Evolutionary conservation across 2,888 invertebrate genomes (phyloP).

Genomic region (Papilio gigon): DNA sequence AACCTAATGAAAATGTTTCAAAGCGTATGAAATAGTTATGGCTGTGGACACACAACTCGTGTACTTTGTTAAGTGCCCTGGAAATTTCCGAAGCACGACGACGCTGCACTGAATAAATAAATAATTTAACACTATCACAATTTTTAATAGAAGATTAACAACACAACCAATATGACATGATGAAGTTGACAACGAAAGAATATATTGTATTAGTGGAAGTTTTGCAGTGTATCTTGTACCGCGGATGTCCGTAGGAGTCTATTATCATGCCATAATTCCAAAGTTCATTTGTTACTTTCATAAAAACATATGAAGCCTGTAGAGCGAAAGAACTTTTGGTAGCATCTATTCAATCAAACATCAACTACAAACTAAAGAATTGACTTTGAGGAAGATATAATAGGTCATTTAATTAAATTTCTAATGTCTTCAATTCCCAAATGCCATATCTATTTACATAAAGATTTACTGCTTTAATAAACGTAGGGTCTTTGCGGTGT

Average conservation of each 20-base stretch:
- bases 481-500: not conserved
- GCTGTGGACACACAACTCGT: conserved; percentile 24
- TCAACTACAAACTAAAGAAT: not conserved
- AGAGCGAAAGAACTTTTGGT: too few relatives aligned
- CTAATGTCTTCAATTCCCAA: conserved; percentile 14
- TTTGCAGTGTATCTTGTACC: too few relatives aligned
- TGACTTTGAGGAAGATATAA: not conserved
- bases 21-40: conserved; percentile 23
- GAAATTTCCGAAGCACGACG: conserved; percentile 20
- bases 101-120: not conserved
- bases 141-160: conserved; percentile 1
- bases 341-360: not conserved
- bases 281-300: too few relatives aligned
- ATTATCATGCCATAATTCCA: too few relatives aligned
- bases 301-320: too few relatives aligned
- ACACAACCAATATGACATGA: too few relatives aligned
- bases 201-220: too few relatives aligned
- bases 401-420: conserved; percentile 16
- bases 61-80: conserved; percentile 21
- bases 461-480: conserved; percentile 15
- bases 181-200: too few relatives aligned
- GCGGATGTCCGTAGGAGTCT: too few relatives aligned
- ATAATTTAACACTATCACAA: not conserved
- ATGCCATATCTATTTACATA: conserved; percentile 9
- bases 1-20: conserved; percentile 30